Conservation (phyloP, 2,113 vertebrate genomes). For the Toxostoma redivivum region DNA sequence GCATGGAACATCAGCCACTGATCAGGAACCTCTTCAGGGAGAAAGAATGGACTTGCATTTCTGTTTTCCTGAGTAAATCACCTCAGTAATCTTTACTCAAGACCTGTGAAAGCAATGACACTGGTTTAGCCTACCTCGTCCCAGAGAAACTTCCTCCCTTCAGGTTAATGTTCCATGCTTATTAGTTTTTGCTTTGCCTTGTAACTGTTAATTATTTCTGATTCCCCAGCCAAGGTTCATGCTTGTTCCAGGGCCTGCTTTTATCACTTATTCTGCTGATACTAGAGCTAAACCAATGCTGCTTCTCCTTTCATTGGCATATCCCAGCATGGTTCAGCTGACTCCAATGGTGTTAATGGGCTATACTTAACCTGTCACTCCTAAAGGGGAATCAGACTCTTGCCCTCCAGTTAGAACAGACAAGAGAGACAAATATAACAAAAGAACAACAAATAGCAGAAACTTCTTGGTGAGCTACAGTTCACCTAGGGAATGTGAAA, state of each 20-base stretch:
- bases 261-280: neutral
- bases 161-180: neutral
- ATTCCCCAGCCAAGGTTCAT: neutral
- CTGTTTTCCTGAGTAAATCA: neutral
- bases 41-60: neutral
- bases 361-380: neutral
- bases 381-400: neutral
- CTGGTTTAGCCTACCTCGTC: neutral
- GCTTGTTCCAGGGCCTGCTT: neutral
- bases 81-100: neutral
- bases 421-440: neutral
- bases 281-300: neutral
- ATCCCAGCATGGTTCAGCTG: neutral
- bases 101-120: neutral
- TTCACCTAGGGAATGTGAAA: neutral
- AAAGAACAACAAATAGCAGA: neutral
- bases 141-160: neutral
- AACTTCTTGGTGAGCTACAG: neutral
- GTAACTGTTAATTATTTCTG: neutral
- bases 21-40: neutral
- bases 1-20: neutral
- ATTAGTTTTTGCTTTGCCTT: conserved; percentile 5
- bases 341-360: neutral
- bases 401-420: neutral
- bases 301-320: neutral